Percentiles rank a stretch among this genome's conserved stretches.
Evolutionary conservation across 2,888 invertebrate genomes (phyloP).

Genomic region (Drosophila multiciliata): DNA sequence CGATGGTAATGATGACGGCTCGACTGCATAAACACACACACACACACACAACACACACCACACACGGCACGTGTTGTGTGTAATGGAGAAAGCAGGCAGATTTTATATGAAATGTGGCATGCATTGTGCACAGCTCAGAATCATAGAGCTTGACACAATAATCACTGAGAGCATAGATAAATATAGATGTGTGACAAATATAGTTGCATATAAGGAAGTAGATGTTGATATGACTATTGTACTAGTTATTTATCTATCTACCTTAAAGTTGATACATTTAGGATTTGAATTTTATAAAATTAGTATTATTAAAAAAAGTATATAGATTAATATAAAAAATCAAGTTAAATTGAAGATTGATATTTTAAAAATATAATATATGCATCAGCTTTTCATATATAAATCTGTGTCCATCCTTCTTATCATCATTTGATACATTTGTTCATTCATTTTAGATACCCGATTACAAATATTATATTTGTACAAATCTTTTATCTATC

Average conservation of each 20-base stretch:
- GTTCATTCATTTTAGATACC: neutral
- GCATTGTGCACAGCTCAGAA: constrained; percentile 51
- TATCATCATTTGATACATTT: neutral
- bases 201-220: neutral
- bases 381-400: neutral
- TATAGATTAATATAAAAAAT: neutral
- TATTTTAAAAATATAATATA: neutral
- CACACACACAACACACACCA: neutral
- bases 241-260: neutral
- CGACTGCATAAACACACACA: constrained; percentile 1
- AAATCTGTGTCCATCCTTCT: neutral
- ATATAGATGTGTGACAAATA: neutral
- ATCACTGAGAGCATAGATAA: neutral
- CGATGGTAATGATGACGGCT: constrained; percentile 61
- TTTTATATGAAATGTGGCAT: constrained; percentile 40
- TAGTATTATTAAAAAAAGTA: neutral
- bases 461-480: neutral
- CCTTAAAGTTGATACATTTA: neutral
- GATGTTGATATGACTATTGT: neutral
- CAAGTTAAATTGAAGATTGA: neutral
- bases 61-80: constrained; percentile 11
- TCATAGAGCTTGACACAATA: constrained; percentile 48
- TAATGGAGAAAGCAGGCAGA: constrained; percentile 67
- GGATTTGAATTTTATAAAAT: no score
- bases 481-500: neutral